These are phyloP conservation scores for Hesperophylax magnus DNA, from an alignment of 1,140 invertebrate species.

Conservation along the genomic window DNA sequence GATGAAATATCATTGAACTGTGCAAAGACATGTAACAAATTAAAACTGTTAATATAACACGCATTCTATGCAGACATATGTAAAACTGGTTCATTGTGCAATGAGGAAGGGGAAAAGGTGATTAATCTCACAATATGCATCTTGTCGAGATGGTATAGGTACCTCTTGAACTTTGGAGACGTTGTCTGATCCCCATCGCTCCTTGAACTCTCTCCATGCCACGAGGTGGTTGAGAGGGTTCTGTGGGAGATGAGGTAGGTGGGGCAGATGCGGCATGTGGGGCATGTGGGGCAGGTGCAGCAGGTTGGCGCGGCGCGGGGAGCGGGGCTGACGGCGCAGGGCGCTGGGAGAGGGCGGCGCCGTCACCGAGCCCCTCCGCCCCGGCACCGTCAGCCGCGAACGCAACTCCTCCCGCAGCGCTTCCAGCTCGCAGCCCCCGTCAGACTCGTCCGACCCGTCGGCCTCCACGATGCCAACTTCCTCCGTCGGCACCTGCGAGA, in stretches of 20 bases:
- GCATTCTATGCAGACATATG: too few species aligned
- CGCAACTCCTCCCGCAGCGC: constrained; percentile 62
- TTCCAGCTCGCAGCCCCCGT: constrained; percentile 66
- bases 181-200: constrained; percentile 58
- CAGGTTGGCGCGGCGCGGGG: constrained; percentile 49
- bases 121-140: too few species aligned
- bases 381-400: constrained; percentile 59
- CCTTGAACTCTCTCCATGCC: constrained; percentile 62
- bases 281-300: constrained; percentile 65
- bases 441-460: constrained; percentile 63
- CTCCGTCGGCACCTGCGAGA: constrained; percentile 61
- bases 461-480: constrained; percentile 59
- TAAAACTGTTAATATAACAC: too few species aligned
- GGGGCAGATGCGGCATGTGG: constrained; percentile 67
- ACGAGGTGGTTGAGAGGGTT: constrained; percentile 67
- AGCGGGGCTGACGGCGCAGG: constrained; percentile 63
- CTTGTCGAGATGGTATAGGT: constrained; percentile 39
- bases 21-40: too few species aligned
- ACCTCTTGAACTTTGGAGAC: constrained; percentile 68
- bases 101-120: too few species aligned
- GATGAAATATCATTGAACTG: too few species aligned
- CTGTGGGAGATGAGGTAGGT: constrained; percentile 63
- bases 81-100: too few species aligned
- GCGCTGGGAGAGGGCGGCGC: constrained; percentile 69
- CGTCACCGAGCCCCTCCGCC: constrained; percentile 65